Conservation (phyloP, 30 jellyfish, hydroid and myxozoan species). For the Nemopilema nomurai region DNA sequence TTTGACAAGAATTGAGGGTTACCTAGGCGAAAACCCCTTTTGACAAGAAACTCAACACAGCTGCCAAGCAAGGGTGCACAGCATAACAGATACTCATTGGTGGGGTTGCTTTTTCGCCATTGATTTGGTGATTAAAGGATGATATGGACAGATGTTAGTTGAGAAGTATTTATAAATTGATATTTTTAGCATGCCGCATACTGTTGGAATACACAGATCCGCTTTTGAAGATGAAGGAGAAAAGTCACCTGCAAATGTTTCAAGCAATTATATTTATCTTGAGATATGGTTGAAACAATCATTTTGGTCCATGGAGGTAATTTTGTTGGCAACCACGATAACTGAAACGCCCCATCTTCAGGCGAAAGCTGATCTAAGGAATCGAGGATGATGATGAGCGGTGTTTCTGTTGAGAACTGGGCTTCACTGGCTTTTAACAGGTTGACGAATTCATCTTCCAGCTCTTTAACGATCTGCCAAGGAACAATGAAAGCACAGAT, state of each 20-base stretch:
- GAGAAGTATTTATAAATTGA: too few species aligned
- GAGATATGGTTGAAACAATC: conserved; percentile 58
- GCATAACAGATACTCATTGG: too few species aligned
- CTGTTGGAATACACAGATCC: not conserved
- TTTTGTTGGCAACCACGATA: conserved; percentile 63
- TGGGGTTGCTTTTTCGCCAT: too few species aligned
- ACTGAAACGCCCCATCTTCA: conserved; percentile 70
- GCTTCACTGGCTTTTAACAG: conserved; percentile 17
- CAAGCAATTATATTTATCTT: conserved; percentile 47
- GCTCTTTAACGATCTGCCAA: conserved; percentile 41
- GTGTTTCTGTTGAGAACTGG: conserved; percentile 35
- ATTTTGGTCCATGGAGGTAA: conserved; percentile 64
- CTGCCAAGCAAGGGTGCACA: too few species aligned
- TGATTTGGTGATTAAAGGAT: too few species aligned
- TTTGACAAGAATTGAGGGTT: too few species aligned
- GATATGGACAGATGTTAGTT: too few species aligned
- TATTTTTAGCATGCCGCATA: too few species aligned
- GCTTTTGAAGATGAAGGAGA: not conserved
- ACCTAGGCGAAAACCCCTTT: too few species aligned
- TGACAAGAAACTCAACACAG: too few species aligned
- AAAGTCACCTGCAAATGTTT: conserved; percentile 22
- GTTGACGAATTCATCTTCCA: conserved; percentile 45
- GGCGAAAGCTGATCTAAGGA: conserved; percentile 81
- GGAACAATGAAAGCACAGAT: not conserved
- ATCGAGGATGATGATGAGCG: conserved; percentile 63